Evolutionary conservation across 2,888 invertebrate genomes (phyloP).

Genomic region (Ochlodes sylvanus): DNA sequence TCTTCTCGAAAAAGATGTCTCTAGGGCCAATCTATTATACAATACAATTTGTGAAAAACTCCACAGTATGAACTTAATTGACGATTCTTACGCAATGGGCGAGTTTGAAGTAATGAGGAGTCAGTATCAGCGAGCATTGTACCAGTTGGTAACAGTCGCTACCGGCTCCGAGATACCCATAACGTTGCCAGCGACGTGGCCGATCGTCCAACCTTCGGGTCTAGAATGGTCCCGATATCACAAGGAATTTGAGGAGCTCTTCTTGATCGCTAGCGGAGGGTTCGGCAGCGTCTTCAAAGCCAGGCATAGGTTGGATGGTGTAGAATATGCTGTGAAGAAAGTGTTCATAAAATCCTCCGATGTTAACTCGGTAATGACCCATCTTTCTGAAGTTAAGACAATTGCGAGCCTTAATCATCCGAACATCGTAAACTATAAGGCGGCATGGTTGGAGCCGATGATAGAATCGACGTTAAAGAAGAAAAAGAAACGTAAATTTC

Average conservation of each 20-base stretch:
- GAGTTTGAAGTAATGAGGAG: conserved; percentile 89
- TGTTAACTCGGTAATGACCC: conserved; percentile 86
- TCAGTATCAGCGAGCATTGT: conserved; percentile 88
- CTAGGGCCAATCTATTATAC: conserved; percentile 86
- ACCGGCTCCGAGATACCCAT: conserved; percentile 82
- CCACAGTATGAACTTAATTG: conserved; percentile 88
- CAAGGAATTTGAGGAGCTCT: conserved; percentile 89
- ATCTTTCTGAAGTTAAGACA: conserved; percentile 91
- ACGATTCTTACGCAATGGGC: conserved; percentile 88
- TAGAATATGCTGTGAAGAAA: conserved; percentile 92
- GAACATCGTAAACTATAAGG: conserved; percentile 93
- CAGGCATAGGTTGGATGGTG: conserved; percentile 89
- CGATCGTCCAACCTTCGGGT: conserved; percentile 77
- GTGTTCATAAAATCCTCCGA: conserved; percentile 87
- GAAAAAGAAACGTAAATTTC: conserved; percentile 65
- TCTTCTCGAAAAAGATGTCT: conserved; percentile 86
- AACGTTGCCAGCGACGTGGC: conserved; percentile 79
- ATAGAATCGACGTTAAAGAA: conserved; percentile 77
- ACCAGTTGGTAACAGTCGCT: conserved; percentile 86
- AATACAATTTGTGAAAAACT: conserved; percentile 88
- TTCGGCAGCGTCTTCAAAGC: conserved; percentile 92
- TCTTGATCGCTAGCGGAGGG: conserved; percentile 89
- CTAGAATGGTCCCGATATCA: conserved; percentile 87
- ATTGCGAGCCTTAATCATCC: conserved; percentile 91
- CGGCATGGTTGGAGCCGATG: conserved; percentile 91